Conservation (phyloP, 1,140 invertebrate species). For the Ips nitidus region DNA sequence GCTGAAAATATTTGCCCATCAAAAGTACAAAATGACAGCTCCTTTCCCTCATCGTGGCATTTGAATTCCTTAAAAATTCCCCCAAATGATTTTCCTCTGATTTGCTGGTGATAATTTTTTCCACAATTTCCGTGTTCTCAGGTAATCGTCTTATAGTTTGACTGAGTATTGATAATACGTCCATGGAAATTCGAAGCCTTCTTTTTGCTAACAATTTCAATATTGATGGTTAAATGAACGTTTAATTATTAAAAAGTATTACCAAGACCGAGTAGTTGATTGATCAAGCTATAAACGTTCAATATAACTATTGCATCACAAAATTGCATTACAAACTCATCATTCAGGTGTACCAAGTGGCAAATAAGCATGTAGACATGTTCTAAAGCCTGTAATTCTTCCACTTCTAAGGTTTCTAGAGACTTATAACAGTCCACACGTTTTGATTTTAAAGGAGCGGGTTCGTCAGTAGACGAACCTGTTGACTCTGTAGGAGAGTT, state of each 20-base stretch:
- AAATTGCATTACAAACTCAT: conserved; percentile 73
- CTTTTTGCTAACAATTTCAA: conserved; percentile 57
- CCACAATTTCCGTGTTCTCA: conserved; percentile 72
- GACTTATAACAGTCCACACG: conserved; percentile 44
- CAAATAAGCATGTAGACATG: conserved; percentile 69
- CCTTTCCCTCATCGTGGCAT: conserved; percentile 62
- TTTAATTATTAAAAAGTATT: conserved; percentile 20
- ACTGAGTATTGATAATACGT: conserved; percentile 70
- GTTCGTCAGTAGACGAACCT: conserved; percentile 17
- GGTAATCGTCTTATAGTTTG: conserved; percentile 73
- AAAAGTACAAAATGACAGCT: conserved; percentile 68
- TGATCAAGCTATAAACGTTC: conserved; percentile 59
- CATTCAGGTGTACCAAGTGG: conserved; percentile 68
- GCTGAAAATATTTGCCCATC: conserved; percentile 60
- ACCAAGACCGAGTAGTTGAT: conserved; percentile 58
- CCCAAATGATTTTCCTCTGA: conserved; percentile 55
- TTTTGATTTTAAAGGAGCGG: conserved; percentile 14
- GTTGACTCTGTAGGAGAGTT: conserved; percentile 37
- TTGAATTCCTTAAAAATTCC: conserved; percentile 62
- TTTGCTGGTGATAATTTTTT: conserved; percentile 65
- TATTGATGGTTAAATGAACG: conserved; percentile 34
- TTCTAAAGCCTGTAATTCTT: conserved; percentile 66
- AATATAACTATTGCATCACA: conserved; percentile 74
- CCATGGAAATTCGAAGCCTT: conserved; percentile 61
- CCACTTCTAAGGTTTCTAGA: conserved; percentile 56